Base-by-base conservation (phyloP, 2,797 vertebrate genomes). In the Enteromius anoplus region DNA sequence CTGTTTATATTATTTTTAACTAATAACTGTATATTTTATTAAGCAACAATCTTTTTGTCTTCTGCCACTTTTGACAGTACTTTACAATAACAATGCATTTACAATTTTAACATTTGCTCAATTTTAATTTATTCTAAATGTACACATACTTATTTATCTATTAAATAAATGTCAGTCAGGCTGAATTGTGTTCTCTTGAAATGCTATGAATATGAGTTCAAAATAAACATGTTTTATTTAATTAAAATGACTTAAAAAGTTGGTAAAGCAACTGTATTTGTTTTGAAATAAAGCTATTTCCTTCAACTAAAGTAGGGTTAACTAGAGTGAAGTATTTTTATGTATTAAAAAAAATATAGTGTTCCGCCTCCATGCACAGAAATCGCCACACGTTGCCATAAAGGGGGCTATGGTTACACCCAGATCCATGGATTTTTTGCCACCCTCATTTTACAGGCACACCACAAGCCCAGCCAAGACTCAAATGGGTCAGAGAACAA, bases 401-500 rank as follows among this genome's bases (percentile, higher is more conserved):
- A 58, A 58, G 26, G 47, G 73, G 76, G 84, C 53, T 70, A 72
- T 42, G 23, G 78, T 62, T 80, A 80, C 60, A 81, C 49, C 71
- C 47, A 84, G 42, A 84, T 80, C 82, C 71, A 21, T 49, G 82
- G 62, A 65, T 84, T 72, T 84, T 79, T 84, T 86, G 81, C 85
- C 85, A 87, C 82, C 80, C 84, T 79, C 83, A 85, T 78, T 84
- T 77, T 65, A 51, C 69, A 88, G 80, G 79, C 86, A 85, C 68
- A 85, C 85, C 85, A 85, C 64, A 60, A 69, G 83, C 81, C 88
- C 60, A 37, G 86, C 86, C 75, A 79, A 70, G 86, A 88, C 89
- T 89, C 88, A 93, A 90, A 92, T 89, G 88, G 92, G 91, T 91
- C 90, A 91, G 89, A 86, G 89, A 91, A 91, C 88, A 90, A 90